A percentile compares a stretch with the other conserved stretches of the same genome.
phyloP scores from a whole-genome alignment of 2,888 invertebrate genomes.

The Napeogenes sylphis region DNA sequence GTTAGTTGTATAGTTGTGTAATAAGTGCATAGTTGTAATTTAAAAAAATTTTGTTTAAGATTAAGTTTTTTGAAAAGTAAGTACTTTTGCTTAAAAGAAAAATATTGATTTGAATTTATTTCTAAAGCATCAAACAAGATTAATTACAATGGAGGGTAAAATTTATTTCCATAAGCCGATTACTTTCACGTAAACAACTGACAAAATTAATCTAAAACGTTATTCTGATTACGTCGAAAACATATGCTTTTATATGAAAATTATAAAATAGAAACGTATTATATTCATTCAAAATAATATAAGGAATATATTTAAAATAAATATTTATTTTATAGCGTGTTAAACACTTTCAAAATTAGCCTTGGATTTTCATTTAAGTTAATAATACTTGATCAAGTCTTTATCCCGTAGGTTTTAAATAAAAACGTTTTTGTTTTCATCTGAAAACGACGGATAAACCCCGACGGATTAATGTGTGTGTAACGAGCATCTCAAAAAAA shows the following conservation, averaged over 20 bases:
- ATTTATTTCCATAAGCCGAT: slow-evolving; percentile 46
- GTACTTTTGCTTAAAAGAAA: not conserved
- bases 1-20: too few relatives aligned
- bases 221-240: not conserved
- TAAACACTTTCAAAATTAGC: too few relatives aligned
- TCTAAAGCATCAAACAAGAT: slow-evolving; percentile 24
- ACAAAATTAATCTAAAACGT: slow-evolving; percentile 53
- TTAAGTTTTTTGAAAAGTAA: slow-evolving; percentile 4
- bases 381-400: too few relatives aligned
- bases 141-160: slow-evolving; percentile 34
- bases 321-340: not conserved
- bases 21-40: too few relatives aligned
- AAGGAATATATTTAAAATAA: too few relatives aligned
- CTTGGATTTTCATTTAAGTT: too few relatives aligned
- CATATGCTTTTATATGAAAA: not conserved
- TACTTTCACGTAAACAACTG: slow-evolving; percentile 47
- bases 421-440: too few relatives aligned
- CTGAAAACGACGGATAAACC: not conserved
- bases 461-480: too few relatives aligned
- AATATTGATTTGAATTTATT: slow-evolving; percentile 1
- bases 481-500: not conserved
- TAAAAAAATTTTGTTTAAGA: not conserved
- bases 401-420: too few relatives aligned
- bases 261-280: not conserved
- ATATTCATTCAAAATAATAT: too few relatives aligned